These are phyloP conservation scores for Gallinago solitaria DNA, from an alignment of 2,797 vertebrate species.

Conservation along the genomic window DNA sequence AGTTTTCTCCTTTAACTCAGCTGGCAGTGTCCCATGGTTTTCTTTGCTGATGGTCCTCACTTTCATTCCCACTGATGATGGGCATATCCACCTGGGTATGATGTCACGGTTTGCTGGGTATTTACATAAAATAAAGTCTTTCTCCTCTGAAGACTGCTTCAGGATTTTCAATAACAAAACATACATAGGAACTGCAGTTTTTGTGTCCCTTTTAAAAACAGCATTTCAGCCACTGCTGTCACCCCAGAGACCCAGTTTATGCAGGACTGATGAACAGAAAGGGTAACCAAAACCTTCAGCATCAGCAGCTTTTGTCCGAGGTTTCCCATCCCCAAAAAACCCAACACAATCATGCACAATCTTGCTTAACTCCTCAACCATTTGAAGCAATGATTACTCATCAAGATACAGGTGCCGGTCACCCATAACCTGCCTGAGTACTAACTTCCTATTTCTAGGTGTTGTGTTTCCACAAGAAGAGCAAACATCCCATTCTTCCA, in stretches of 20 bases:
- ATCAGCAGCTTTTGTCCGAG: neutral
- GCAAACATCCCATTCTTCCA: neutral
- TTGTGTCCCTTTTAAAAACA: neutral
- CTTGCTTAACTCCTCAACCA: neutral
- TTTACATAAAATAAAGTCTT: neutral
- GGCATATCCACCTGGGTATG: neutral
- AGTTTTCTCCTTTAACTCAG: neutral
- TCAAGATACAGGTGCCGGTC: neutral
- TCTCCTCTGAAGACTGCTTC: neutral
- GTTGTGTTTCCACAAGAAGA: neutral
- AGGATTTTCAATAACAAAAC: neutral
- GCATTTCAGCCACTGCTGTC: fast-evolving
- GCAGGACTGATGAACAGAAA: neutral
- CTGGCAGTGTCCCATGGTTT: neutral
- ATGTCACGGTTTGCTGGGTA: neutral
- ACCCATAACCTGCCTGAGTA: neutral
- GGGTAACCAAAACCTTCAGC: neutral
- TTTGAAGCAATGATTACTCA: neutral
- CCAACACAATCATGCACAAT: neutral
- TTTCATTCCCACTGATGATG: neutral
- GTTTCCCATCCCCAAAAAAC: neutral
- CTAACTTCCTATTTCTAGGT: neutral
- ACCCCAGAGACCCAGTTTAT: neutral
- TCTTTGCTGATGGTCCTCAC: neutral
- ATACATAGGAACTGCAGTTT: neutral